These are phyloP conservation scores for Caenorhabditis auriculariae DNA, from an alignment of 2,888 invertebrate species.

Conservation along the genomic window DNA sequence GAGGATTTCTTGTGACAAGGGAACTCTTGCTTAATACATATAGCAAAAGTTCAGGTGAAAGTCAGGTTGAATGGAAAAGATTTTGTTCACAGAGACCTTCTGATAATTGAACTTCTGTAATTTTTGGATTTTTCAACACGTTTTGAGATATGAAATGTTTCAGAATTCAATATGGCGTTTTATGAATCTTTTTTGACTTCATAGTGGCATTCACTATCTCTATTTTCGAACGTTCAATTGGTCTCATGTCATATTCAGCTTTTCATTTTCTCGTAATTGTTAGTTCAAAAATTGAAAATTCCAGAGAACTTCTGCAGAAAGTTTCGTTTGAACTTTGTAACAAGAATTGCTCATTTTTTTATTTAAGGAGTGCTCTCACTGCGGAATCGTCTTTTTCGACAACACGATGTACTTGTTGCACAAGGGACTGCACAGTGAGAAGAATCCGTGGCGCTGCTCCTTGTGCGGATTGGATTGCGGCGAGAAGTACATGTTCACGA, in stretches of 20 bases:
- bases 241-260: too few species aligned
- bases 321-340: neutral
- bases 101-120: too few species aligned
- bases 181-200: too few species aligned
- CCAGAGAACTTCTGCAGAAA: neutral
- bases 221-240: too few species aligned
- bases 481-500: conserved; percentile 94
- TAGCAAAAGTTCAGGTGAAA: too few species aligned
- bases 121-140: too few species aligned
- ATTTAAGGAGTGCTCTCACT: conserved; percentile 75
- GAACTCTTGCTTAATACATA: too few species aligned
- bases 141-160: too few species aligned
- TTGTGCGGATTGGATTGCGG: conserved; percentile 92
- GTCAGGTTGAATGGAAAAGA: neutral
- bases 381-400: conserved; percentile 91
- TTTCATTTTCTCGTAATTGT: neutral
- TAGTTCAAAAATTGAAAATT: neutral
- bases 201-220: too few species aligned
- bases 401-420: conserved; percentile 93
- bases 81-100: neutral
- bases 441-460: conserved; percentile 84
- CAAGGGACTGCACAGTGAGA: conserved; percentile 90
- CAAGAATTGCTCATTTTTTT: neutral
- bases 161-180: too few species aligned
- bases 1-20: too few species aligned